Evolutionary conservation across 2,888 invertebrate genomes (phyloP).

Genomic region (Lasioglossum pauxillum): DNA sequence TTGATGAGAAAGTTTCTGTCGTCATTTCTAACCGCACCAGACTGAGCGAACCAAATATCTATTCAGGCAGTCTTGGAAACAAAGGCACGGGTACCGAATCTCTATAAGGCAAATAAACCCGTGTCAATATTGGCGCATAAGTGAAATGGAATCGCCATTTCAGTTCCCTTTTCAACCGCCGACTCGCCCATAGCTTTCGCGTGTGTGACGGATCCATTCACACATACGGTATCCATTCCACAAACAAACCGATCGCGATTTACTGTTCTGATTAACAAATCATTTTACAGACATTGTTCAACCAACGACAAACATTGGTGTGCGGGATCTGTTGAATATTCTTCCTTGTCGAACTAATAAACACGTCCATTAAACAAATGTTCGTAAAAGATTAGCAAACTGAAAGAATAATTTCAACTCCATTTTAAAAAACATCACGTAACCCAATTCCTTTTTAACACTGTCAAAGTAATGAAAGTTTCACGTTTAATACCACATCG

Average conservation of each 20-base stretch:
- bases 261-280: neutral
- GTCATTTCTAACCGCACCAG: neutral
- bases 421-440: neutral
- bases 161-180: constrained; percentile 18
- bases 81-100: constrained; percentile 5
- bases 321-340: too few relatives aligned
- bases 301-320: neutral
- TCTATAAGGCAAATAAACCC: constrained; percentile 35
- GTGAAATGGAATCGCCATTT: constrained; percentile 41
- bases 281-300: neutral
- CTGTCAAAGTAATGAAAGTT: neutral
- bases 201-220: constrained; percentile 14
- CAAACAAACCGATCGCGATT: neutral
- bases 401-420: neutral
- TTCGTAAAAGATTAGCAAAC: neutral
- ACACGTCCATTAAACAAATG: neutral
- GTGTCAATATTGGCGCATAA: constrained; percentile 43
- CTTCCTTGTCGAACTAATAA: too few relatives aligned
- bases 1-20: constrained; percentile 23
- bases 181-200: neutral
- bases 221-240: neutral
- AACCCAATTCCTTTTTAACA: neutral
- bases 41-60: constrained; percentile 35
- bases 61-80: constrained; percentile 28
- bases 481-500: neutral